Conservation (phyloP, 2,888 invertebrate genomes). For the Oxyteleia sp. region DNA sequence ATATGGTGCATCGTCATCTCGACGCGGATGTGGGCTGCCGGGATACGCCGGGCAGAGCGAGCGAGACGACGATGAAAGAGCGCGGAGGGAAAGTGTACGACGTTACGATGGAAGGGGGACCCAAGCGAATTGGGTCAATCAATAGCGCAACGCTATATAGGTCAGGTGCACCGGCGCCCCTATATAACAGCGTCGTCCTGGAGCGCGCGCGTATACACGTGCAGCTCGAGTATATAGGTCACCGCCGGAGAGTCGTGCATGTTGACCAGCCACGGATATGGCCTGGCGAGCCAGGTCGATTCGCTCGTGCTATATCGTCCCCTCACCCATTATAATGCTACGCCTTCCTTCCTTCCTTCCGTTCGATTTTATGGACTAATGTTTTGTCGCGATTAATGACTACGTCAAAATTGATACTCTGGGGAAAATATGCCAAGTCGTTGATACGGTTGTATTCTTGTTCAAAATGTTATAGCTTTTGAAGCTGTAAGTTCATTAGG, state of each 20-base stretch:
- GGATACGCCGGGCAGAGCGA: constrained; percentile 48
- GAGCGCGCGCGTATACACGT: constrained; percentile 45
- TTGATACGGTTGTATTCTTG: too few relatives aligned
- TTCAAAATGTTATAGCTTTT: too few relatives aligned
- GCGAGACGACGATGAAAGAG: constrained; percentile 41
- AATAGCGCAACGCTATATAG: constrained; percentile 84
- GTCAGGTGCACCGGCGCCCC: constrained; percentile 85
- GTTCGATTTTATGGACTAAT: constrained; percentile 7
- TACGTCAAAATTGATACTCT: background rate
- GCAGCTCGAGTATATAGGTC: constrained; percentile 42
- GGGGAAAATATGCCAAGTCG: too few relatives aligned
- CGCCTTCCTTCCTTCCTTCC: constrained; percentile 10
- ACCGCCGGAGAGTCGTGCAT: constrained; percentile 18
- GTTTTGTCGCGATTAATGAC: background rate
- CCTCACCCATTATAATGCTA: background rate
- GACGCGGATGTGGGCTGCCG: constrained; percentile 48
- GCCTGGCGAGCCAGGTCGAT: constrained; percentile 37
- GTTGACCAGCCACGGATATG: constrained; percentile 43
- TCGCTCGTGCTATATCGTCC: constrained; percentile 13
- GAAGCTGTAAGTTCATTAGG: too few relatives aligned
- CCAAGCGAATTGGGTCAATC: constrained; percentile 85
- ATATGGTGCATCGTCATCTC: constrained; percentile 65
- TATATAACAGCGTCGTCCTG: constrained; percentile 27
- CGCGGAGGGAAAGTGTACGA: constrained; percentile 52
- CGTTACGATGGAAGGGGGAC: constrained; percentile 11